A percentile compares a stretch with the other conserved stretches of the same genome.
Evolutionary conservation across 1,140 invertebrate genomes (phyloP).

Genomic region (Frieseomelitta varia): DNA sequence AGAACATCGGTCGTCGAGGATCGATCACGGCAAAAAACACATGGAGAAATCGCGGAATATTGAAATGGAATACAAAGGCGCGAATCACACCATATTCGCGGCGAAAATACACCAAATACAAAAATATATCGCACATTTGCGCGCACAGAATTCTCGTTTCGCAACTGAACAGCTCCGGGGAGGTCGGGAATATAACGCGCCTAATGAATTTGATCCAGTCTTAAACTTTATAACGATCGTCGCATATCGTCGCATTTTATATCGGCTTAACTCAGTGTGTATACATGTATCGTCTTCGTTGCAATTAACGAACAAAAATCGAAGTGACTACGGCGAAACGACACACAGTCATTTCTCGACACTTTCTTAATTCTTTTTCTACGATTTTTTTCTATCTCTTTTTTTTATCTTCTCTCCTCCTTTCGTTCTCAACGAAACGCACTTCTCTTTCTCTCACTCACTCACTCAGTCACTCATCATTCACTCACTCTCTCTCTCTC

Average conservation of each 20-base stretch:
- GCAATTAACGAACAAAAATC: slow-evolving; percentile 14
- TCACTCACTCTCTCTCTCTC: neutral
- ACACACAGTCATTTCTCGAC: neutral
- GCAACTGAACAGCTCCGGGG: slow-evolving; percentile 13
- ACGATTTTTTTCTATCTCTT: neutral
- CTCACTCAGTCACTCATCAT: too few species aligned
- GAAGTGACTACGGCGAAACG: neutral
- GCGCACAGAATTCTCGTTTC: slow-evolving; percentile 44
- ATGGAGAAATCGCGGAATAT: slow-evolving; percentile 17
- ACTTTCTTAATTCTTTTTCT: too few species aligned
- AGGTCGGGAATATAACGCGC: slow-evolving; percentile 7
- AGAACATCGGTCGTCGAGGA: neutral
- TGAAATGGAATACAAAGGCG: slow-evolving; percentile 31
- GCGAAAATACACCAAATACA: slow-evolving; percentile 41
- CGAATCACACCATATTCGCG: slow-evolving; percentile 11
- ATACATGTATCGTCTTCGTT: slow-evolving; percentile 8
- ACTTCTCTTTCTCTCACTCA: neutral
- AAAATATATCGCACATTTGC: slow-evolving; percentile 57
- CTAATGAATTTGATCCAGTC: slow-evolving; percentile 58
- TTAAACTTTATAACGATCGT: slow-evolving; percentile 45
- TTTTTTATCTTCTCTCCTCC: neutral
- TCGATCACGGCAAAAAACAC: neutral
- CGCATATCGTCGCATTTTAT: slow-evolving; percentile 28
- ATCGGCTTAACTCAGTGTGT: slow-evolving; percentile 1
- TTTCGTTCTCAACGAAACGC: neutral